Evolutionary conservation across 2,797 vertebrate species (phyloP).

Genomic region (Sus cebifrons): DNA sequence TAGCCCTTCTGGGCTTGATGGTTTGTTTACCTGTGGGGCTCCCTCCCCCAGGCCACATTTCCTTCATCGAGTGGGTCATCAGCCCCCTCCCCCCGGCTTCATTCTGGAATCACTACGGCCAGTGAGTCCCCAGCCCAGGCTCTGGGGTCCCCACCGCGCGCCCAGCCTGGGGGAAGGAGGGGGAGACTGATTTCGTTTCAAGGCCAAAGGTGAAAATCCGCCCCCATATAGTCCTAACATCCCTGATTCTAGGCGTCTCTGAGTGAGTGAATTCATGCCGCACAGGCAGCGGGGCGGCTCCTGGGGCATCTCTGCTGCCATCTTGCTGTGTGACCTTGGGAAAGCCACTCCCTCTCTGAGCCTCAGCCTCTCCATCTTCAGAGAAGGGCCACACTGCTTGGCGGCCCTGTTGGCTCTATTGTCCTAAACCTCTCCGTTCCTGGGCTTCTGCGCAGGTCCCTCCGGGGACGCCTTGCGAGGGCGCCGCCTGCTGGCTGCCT

Average conservation of each 20-base stretch:
- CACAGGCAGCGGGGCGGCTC: too few relatives aligned
- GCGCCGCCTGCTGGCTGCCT: slow-evolving; percentile 24
- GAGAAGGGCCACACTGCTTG: background rate
- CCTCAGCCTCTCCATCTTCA: background rate
- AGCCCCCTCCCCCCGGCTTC: background rate
- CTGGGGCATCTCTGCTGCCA: fast-evolving
- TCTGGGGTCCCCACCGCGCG: background rate
- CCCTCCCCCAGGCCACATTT: fast-evolving
- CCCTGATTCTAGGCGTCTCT: background rate
- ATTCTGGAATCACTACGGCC: fast-evolving
- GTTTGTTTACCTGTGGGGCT: background rate
- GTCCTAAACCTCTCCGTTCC: background rate
- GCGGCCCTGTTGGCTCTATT: fast-evolving
- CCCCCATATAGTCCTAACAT: fast-evolving
- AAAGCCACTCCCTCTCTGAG: background rate
- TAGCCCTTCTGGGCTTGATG: background rate
- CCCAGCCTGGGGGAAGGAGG: background rate
- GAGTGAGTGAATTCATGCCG: fast-evolving
- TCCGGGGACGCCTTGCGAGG: background rate
- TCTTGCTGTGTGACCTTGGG: background rate
- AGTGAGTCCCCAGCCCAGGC: fast-evolving
- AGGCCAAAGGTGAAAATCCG: slow-evolving; percentile 60
- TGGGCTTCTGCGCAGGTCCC: too few relatives aligned
- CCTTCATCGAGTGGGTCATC: background rate
- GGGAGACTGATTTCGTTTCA: slow-evolving; percentile 24